phyloP scores from a whole-genome alignment of 2,888 invertebrate species.

The Dyspetes luteomarginatus region DNA sequence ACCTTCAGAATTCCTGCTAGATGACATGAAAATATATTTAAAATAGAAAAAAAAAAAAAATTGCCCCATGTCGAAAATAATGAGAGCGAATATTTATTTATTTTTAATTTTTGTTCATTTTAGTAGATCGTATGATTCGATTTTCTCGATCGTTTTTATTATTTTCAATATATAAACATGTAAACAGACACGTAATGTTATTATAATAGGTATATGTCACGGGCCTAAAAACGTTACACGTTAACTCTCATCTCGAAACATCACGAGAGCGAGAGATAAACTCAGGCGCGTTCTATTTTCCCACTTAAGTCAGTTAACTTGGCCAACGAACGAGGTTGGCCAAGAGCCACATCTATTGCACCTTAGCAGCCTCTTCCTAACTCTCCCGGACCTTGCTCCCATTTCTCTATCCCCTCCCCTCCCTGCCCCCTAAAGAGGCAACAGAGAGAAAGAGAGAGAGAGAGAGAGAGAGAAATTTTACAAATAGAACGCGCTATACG shows the following conservation, averaged over 20 bases:
- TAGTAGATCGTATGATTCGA: neutral
- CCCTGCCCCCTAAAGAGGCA: conserved; percentile 19
- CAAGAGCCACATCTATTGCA: conserved; percentile 80
- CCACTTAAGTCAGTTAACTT: conserved; percentile 78
- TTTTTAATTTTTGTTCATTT: neutral
- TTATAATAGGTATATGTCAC: conserved; percentile 66
- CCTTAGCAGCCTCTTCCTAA: conserved; percentile 82
- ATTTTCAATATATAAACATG: neutral
- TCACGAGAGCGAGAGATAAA: conserved; percentile 49
- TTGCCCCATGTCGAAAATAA: neutral
- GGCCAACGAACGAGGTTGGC: conserved; percentile 78
- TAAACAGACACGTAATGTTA: neutral
- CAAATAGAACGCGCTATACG: conserved; percentile 61
- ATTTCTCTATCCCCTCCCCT: conserved; percentile 77
- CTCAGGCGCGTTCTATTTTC: conserved; percentile 79
- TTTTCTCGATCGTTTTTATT: neutral
- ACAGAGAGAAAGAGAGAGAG: conserved; percentile 49
- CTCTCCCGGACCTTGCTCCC: conserved; percentile 83
- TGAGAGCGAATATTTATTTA: neutral
- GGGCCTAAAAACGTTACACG: conserved; percentile 64
- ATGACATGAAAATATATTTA: neutral
- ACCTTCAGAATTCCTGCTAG: neutral
- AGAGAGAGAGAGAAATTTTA: conserved; percentile 56
- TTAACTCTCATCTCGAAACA: conserved; percentile 54
- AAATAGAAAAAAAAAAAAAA: no score